Evolutionary conservation across 2,888 invertebrate species (phyloP), one percentile per base, ranked within the genome.

Genomic region (Cactoblastis cactorum): DNA sequence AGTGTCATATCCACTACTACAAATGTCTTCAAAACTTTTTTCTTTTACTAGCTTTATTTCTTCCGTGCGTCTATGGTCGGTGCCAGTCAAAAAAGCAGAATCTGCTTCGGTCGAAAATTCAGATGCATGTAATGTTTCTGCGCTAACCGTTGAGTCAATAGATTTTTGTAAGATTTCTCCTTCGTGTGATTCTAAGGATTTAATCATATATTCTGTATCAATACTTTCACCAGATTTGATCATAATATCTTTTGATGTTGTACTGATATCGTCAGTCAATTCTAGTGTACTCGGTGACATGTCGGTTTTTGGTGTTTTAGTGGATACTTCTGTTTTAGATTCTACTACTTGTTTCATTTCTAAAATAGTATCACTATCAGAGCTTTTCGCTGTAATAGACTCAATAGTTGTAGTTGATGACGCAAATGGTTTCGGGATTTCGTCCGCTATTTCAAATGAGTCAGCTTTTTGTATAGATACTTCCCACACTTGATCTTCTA

Each of bases 1-100:
- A 55, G 92, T 91, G 68, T 93, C 93, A 55, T 91, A 91, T 50
- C 93, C 93, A 69, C 93, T 94, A 69, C 93, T 94, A 64, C 91
- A 91, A 59, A 94, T 90, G 69, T 94, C 94, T 87, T 94, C 94
- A 47, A 86, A 69, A 59, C 88, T 90, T 73, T 89, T 90, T 71
- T 90, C 90, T 74, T 88, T 90, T 3, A 82, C 65, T 51, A 89
- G 67, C 65, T 83, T 88, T 11, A 81, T 67, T 73, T 88, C 88
- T 62, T 85, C 90, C 68, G 74, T 82, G 17, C 43, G 43, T 69
- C 74, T 83, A 48, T 80, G 85, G 65, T 81, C 88, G 11, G 86
- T 86, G 49, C 83, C 87, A 32, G 90, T 90, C 45, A 87, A 69
- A 59, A 84, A 88, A 47, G 90, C 90, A 32, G 90, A 90, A 61